phyloP scores from a whole-genome alignment of 2,888 invertebrate genomes.

The Drosophila pegasa region DNA sequence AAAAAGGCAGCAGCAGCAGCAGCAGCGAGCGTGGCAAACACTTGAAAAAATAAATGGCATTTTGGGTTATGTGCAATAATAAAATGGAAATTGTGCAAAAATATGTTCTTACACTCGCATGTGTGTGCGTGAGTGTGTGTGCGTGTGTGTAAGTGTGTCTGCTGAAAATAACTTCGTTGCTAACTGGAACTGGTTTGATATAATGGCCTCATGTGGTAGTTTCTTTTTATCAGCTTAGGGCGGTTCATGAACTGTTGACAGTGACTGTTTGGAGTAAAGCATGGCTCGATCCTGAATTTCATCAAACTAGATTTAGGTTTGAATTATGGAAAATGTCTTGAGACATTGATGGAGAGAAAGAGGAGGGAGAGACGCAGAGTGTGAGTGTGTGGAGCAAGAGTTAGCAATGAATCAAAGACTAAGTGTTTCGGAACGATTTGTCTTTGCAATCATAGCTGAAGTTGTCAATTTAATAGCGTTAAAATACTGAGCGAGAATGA shows the following conservation, averaged over 20 bases:
- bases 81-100: constrained; percentile 76
- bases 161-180: constrained; percentile 36
- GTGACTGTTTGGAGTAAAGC: constrained; percentile 36
- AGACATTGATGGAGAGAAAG: constrained; percentile 1
- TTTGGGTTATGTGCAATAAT: constrained; percentile 76
- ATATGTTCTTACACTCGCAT: constrained; percentile 51
- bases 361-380: no score
- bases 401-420: no score
- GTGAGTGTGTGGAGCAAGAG: no score
- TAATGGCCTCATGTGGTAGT: constrained; percentile 52
- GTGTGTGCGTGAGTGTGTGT: not conserved
- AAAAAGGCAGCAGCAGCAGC: constrained; percentile 6
- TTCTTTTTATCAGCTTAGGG: constrained; percentile 29
- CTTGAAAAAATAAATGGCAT: constrained; percentile 77
- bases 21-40: constrained; percentile 55
- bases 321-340: not conserved
- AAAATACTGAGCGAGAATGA: no score
- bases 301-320: constrained; percentile 15
- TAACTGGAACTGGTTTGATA: constrained; percentile 42
- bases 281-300: constrained; percentile 22
- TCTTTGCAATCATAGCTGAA: no score
- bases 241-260: constrained; percentile 55
- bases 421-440: no score
- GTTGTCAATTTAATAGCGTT: no score
- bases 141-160: not conserved